Evolutionary conservation across 2,113 vertebrate genomes (phyloP), one percentile per base, ranked within the genome.

Genomic region (Hypocryptadius cinnamomeus): DNA sequence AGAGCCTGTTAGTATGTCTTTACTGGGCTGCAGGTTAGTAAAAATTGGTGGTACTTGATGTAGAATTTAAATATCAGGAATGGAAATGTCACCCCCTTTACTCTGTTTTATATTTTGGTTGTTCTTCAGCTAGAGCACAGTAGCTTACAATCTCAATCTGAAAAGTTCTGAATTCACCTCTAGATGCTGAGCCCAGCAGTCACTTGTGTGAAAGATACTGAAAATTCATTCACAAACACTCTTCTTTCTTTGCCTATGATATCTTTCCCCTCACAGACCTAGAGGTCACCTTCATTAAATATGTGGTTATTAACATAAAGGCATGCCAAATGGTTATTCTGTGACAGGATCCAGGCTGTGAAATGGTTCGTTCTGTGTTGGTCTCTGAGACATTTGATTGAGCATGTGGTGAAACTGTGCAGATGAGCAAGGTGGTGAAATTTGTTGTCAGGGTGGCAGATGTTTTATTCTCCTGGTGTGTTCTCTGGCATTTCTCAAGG

Each of bases 361-460:
- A 93, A 69, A 76, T 68, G 48, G 37, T 79, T 92, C 54, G 13
- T 85, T 93, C n/a, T 35, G 33, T n/a, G 9, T 30, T 94, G 91
- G 45, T 85, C 40, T 79, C 59, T 54, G 59, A 81, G 50, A 65
- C 8, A 3, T 78, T n/a, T 92, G 69, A 89, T 13, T 48, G 66
- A 87, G 54, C 76, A n/a, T 20, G 42, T 11, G 11, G 76, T 54
- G 68, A 47, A 89, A 66, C 47, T 30, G 48, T 84, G 71, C 87
- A 85, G 71, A 70, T 85, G 89, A 79, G 79, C 57, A 87, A 79
- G 56, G 71, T 15, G 0, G 47, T 87, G 54, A 87, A 82, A 85
- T 92, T 89, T 80, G 69, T 73, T 91, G 66, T 83, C 79, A 70
- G 56, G 40, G 61, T 89, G 78, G 92, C 94, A 92, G 95, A 92